A percentile compares a stretch with the other conserved stretches of the same genome.
These are phyloP conservation scores for Poecile montanus DNA, from an alignment of 2,797 vertebrate species.

Conservation along the genomic window DNA sequence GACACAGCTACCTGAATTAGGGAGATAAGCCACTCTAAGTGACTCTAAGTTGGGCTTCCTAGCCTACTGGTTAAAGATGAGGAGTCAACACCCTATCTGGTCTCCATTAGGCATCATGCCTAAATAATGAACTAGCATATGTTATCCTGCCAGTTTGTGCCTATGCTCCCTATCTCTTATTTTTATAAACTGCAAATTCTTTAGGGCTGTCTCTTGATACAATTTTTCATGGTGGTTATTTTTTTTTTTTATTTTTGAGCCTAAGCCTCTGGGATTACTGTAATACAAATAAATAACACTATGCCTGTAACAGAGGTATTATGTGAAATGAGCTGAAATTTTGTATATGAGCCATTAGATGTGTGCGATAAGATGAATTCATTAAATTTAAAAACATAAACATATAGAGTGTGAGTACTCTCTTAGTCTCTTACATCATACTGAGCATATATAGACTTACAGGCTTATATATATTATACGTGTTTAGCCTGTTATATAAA, in stretches of 20 bases:
- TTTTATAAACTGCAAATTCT: background rate
- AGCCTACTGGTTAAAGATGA: background rate
- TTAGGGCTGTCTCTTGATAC: background rate
- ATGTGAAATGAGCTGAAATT: slow-evolving; percentile 3
- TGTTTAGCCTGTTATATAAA: background rate
- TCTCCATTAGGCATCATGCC: background rate
- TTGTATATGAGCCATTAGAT: slow-evolving; percentile 29
- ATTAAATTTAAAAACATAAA: slow-evolving; percentile 44
- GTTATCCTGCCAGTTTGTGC: background rate
- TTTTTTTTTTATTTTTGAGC: background rate
- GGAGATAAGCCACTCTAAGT: background rate
- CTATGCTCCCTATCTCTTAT: background rate
- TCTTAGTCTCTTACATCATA: background rate
- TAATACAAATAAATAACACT: slow-evolving; percentile 34
- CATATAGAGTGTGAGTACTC: background rate
- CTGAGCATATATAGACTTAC: background rate
- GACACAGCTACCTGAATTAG: background rate
- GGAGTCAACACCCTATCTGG: background rate
- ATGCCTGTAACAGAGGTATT: background rate
- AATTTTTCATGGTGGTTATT: background rate
- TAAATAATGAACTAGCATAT: background rate
- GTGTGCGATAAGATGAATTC: slow-evolving; percentile 7
- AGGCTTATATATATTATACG: background rate
- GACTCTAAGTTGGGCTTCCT: background rate
- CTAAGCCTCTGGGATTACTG: background rate